Conservation (phyloP, 1,140 invertebrate species). For the Lepidurus couesii region DNA sequence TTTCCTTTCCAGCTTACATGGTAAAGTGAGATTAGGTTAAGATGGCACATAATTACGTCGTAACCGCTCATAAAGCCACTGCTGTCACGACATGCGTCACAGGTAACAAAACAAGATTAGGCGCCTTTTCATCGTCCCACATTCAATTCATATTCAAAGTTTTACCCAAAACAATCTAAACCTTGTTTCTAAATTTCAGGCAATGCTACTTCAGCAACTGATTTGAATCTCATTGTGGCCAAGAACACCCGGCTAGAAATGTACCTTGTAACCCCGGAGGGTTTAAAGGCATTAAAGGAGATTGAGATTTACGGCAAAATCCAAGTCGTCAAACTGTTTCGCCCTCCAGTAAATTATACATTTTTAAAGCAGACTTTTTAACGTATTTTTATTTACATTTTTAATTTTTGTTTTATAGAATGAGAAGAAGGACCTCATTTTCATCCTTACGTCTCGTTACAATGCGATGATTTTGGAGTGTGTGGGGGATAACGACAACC, state of each 20-base stretch:
- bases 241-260: conserved; percentile 94
- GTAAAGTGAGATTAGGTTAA: background rate
- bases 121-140: conserved; percentile 18
- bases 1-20: background rate
- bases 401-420: conserved; percentile 56
- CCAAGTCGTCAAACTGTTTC: conserved; percentile 87
- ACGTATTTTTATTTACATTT: background rate
- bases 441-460: conserved; percentile 86
- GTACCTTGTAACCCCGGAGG: conserved; percentile 93
- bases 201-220: conserved; percentile 89
- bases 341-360: conserved; percentile 64
- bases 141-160: conserved; percentile 11
- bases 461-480: conserved; percentile 98
- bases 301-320: conserved; percentile 93
- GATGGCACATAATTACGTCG: conserved; percentile 85
- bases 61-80: conserved; percentile 96
- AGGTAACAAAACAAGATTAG: conserved; percentile 59
- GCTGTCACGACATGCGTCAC: conserved; percentile 91
- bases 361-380: conserved; percentile 4
- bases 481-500: conserved; percentile 63
- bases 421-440: conserved; percentile 88
- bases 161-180: background rate
- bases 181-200: conserved; percentile 54
- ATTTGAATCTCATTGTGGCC: conserved; percentile 91
- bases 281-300: conserved; percentile 89